Evolutionary conservation across 2,888 invertebrate genomes (phyloP), one percentile per base, ranked within the genome.

Genomic region (Taenaris catops): DNA sequence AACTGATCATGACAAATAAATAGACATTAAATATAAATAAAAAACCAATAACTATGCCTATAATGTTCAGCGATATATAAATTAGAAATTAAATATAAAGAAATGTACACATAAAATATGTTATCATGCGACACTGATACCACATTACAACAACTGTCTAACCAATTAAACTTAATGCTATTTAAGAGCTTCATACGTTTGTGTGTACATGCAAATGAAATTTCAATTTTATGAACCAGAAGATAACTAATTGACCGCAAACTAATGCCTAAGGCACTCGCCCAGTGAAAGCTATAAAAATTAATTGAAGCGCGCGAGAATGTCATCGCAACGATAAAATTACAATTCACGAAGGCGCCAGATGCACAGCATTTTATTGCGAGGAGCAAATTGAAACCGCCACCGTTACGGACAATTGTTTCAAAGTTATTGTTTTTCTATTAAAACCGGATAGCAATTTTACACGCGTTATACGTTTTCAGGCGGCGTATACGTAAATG

Each of bases 311-410:
- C 64, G 66, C 68, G 63, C 48, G 57, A 53, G 57, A 71, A 71
- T 70, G 67, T 70, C 79, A 75, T 72, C 59, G 53, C 38, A 52
- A 48, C 62, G 53, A 80, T 81, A 79, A 78, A 80, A 78, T 73
- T 65, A 75, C 79, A 67, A 75, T 79, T 72, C 68, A 53, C 49
- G 43, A 53, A 65, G 76, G 70, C 74, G 73, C 71, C 79, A 83
- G 75, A 76, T 81, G 79, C 72, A 63, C 57, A 58, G 46, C 44
- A 49, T 55, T 84, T 84, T 84, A 84, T 78, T 53, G 63, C 63
- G 48, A 53, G 43, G 56, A 60, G 72, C 67, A 83, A 84, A 84
- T 84, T 83, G 83, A 72, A 79, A 67, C 59, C 59, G 58, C 57
- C 57, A 56, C 55, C 53, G 55, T 50, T 48, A 45, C 49, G 61